Percentiles rank a stretch among this genome's conserved stretches.
Evolutionary conservation across 2,797 vertebrate species (phyloP).

Genomic region (Tragelaphus oryx): DNA sequence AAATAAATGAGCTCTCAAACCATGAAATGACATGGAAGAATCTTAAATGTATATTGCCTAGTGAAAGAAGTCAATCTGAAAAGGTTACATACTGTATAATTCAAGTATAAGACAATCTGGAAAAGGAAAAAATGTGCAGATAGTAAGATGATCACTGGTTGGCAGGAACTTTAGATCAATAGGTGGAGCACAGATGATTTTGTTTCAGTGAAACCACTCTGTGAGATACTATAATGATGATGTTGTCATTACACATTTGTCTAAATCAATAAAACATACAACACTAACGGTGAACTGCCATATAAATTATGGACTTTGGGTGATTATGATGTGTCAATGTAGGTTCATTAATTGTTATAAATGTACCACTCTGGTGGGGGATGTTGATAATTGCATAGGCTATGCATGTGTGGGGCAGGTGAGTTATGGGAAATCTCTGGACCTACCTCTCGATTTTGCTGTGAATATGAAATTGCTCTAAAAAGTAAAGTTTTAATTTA

Average conservation of each 20-base stretch:
- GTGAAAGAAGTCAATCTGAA: not conserved
- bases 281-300: not conserved
- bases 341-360: not conserved
- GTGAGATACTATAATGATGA: not conserved
- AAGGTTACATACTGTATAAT: not conserved
- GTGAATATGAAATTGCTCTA: not conserved
- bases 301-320: not conserved
- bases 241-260: not conserved
- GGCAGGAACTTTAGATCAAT: not conserved
- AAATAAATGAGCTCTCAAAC: not conserved
- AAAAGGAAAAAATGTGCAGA: not conserved
- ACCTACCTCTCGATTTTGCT: not conserved
- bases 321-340: not conserved
- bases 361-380: not conserved
- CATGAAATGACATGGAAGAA: not conserved
- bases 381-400: not conserved
- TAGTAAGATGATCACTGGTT: not conserved
- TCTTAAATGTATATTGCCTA: not conserved
- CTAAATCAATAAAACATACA: not conserved
- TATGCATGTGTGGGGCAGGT: not conserved
- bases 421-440: not conserved
- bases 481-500: not conserved
- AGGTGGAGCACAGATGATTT: not conserved
- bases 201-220: not conserved
- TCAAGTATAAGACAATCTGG: not conserved